Percentiles rank a stretch among this genome's conserved stretches.
Evolutionary conservation across 2,888 invertebrate species (phyloP).

Genomic region (Timema podura): DNA sequence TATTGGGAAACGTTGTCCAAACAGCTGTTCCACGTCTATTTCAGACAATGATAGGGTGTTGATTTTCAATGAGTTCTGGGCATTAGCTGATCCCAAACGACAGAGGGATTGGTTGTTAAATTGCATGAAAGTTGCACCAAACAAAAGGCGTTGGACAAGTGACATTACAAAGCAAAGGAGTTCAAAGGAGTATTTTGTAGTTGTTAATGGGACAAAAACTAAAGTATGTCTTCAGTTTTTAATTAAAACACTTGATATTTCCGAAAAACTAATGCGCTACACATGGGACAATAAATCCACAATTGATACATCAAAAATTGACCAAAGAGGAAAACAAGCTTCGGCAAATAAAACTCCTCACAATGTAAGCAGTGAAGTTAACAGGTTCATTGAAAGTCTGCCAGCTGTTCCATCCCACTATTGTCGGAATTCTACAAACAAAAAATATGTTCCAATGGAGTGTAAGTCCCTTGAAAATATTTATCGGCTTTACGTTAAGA

Average conservation of each 20-base stretch:
- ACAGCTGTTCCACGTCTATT: neutral
- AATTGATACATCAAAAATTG: neutral
- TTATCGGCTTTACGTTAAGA: neutral
- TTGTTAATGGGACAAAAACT: neutral
- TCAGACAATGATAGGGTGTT: neutral
- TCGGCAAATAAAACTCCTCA: conserved; percentile 1
- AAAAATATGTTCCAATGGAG: neutral
- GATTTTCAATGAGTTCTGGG: conserved; percentile 7
- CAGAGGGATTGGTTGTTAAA: conserved; percentile 6
- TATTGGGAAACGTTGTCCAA: neutral
- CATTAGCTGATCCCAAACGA: neutral
- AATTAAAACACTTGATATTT: conserved; percentile 7
- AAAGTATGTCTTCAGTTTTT: conserved; percentile 6
- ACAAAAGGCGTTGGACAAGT: conserved; percentile 7
- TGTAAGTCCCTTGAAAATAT: neutral
- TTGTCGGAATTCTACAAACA: neutral
- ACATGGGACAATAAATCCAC: neutral
- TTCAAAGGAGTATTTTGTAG: conserved; percentile 1
- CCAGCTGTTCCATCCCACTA: conserved; percentile 1
- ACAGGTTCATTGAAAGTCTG: neutral
- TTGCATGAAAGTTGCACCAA: neutral
- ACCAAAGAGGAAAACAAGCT: conserved; percentile 1
- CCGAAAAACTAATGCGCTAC: conserved; percentile 7
- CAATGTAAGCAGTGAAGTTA: conserved; percentile 6
- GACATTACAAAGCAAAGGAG: conserved; percentile 5